Evolutionary conservation across 2,888 invertebrate species (phyloP).

Genomic region (Neuroscelio doddi): DNA sequence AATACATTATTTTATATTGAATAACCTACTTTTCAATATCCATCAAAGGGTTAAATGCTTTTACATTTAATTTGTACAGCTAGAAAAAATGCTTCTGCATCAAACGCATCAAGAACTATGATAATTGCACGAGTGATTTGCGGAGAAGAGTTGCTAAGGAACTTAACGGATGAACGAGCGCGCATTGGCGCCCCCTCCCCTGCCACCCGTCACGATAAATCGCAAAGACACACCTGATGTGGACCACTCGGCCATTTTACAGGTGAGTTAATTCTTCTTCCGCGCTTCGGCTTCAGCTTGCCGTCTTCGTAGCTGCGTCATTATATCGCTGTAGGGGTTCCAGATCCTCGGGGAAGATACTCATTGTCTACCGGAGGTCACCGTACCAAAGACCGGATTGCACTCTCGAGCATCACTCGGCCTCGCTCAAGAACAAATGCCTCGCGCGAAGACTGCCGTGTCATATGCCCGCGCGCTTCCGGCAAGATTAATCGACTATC

Average conservation of each 20-base stretch:
- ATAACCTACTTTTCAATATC: too few relatives aligned
- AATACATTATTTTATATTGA: too few relatives aligned
- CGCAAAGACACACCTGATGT: constrained; percentile 55
- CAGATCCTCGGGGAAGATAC: constrained; percentile 54
- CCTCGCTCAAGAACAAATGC: constrained; percentile 27
- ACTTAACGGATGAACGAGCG: constrained; percentile 34
- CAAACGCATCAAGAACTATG: constrained; percentile 14
- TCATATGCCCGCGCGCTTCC: constrained; percentile 30
- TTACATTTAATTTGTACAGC: too few relatives aligned
- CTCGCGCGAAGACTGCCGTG: constrained; percentile 20
- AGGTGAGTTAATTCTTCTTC: constrained; percentile 52
- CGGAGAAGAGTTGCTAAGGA: constrained; percentile 19
- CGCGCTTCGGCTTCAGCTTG: constrained; percentile 38
- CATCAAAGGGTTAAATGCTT: too few relatives aligned
- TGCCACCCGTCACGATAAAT: constrained; percentile 28
- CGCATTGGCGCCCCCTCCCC: constrained; percentile 16
- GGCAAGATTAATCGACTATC: constrained; percentile 11
- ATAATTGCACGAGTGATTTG: constrained; percentile 23
- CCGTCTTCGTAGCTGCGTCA: constrained; percentile 49
- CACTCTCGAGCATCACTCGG: constrained; percentile 29
- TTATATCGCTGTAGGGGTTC: constrained; percentile 50
- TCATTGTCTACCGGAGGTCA: constrained; percentile 53
- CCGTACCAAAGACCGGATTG: constrained; percentile 48
- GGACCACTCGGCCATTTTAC: constrained; percentile 50
- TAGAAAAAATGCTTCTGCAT: constrained; percentile 13